phyloP scores from a whole-genome alignment of 92 coral and sea anemone genomes.

The Porites evermanni region DNA sequence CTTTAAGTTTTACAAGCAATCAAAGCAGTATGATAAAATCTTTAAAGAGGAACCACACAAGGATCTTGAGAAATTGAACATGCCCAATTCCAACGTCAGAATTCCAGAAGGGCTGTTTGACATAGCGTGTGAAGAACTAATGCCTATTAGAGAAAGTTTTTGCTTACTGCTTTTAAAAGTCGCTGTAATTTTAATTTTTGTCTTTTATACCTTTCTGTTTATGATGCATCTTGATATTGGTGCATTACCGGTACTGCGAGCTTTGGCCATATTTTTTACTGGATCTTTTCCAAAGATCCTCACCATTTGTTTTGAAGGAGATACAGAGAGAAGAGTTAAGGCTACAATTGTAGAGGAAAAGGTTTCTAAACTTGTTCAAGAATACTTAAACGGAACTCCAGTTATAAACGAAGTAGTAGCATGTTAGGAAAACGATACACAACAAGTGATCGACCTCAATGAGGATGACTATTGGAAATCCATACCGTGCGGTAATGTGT shows the following conservation, averaged over 20 bases:
- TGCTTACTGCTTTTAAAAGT: conserved; percentile 2
- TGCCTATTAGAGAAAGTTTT: conserved; percentile 15
- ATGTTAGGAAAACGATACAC: too few relatives aligned
- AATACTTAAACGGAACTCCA: background rate
- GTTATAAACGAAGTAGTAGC: too few relatives aligned
- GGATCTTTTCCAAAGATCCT: conserved; percentile 23
- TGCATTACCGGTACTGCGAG: background rate
- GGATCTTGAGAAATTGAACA: background rate
- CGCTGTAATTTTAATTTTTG: conserved; percentile 2
- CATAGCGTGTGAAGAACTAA: conserved; percentile 12
- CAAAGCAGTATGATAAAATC: too few relatives aligned
- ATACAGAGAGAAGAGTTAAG: background rate
- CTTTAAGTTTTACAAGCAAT: conserved; percentile 2
- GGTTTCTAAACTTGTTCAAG: background rate
- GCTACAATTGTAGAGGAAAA: background rate
- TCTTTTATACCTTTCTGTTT: background rate
- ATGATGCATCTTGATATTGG: background rate
- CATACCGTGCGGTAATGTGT: too few relatives aligned
- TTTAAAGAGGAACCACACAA: background rate
- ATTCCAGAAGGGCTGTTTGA: conserved; percentile 32
- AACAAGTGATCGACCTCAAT: too few relatives aligned
- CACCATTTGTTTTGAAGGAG: background rate
- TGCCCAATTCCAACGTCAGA: background rate
- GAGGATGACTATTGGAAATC: too few relatives aligned
- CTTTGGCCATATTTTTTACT: background rate